Evolutionary conservation across 2,888 invertebrate species (phyloP), one percentile per base, ranked within the genome.

Genomic region (Epicampocera succincta): DNA sequence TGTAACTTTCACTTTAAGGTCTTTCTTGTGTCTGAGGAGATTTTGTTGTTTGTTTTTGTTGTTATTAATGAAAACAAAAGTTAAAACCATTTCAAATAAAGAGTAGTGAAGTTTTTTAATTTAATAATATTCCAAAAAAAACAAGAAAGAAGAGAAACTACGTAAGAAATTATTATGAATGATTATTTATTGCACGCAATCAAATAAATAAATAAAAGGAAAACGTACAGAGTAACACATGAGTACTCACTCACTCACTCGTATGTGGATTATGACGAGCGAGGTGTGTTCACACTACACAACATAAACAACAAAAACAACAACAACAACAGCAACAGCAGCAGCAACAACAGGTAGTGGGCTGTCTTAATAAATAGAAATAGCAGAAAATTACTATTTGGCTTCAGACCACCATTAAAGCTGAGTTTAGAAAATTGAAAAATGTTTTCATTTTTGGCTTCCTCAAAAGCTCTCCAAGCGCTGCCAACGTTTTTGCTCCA

Each of bases 181-280:
- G 79, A 82, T 82, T 79, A 79, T 79, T 61, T 79, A 75, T 69
- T 71, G 66, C 82, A 82, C 82, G 82, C 82, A 82, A 82, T 82
- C 65, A 71, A 76, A 65, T 38, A 72, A 60, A 81, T 44, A 8
- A 33, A 33, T 40, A 25, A 6, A 15, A 25, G 13, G 25, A 40
- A 29, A 25, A 56, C 15, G 13, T 29, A 38, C 6, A 29, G 50
- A 21, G 44, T 73, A 46, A 9, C 33, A 33, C 1, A 33, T 9
- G 33, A 54, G 54, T n/a, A 54, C 29, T 40, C 52, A 68, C 40
- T 52, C 13, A 42, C 42, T 1, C 12, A 3, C 21, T 15, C 42
- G 15, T 54, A 44, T 44, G 15, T 15, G 54, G 54, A 63, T 63
- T 80, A 68, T 48, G 61, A 68, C 63, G 54, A 63, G 76, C 63